These are phyloP conservation scores for Choristoneura rosaceana DNA, from an alignment of 2,888 invertebrate species.

Conservation along the genomic window DNA sequence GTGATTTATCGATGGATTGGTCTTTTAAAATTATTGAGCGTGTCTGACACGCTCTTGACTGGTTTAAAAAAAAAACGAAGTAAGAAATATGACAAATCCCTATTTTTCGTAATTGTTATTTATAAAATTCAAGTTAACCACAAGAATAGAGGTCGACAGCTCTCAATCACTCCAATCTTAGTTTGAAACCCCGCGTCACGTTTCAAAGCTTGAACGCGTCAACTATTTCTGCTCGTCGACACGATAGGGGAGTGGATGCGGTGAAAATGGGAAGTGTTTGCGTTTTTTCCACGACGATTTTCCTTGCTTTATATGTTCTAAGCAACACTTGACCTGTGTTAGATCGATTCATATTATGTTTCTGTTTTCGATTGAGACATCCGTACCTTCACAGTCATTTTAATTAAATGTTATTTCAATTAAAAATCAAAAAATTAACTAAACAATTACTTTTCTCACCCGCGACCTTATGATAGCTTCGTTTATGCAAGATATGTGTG, in stretches of 20 bases:
- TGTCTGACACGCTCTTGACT: too few relatives aligned
- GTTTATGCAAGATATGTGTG: too few relatives aligned
- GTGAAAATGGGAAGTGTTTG: conserved; percentile 13
- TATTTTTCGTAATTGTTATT: not conserved
- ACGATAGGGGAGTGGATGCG: conserved; percentile 34
- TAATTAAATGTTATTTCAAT: too few relatives aligned
- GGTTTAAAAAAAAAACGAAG: too few relatives aligned
- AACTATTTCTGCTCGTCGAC: conserved; percentile 31
- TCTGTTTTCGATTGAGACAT: not conserved
- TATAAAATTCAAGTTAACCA: not conserved
- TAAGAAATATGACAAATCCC: too few relatives aligned
- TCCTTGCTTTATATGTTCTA: conserved; percentile 3
- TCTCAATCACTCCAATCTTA: conserved; percentile 22
- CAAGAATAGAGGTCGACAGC: not conserved
- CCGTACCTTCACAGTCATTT: not conserved
- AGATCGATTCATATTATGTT: not conserved
- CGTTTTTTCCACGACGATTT: conserved; percentile 12
- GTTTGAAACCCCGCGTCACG: conserved; percentile 41
- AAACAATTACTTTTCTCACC: too few relatives aligned
- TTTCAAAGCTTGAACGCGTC: conserved; percentile 47
- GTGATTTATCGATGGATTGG: too few relatives aligned
- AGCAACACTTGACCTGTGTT: not conserved
- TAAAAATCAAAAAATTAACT: too few relatives aligned
- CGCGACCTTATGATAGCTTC: too few relatives aligned
- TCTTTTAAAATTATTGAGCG: too few relatives aligned